A percentile compares a stretch with the other conserved stretches of the same genome.
These are phyloP conservation scores for Rhingia campestris DNA, from an alignment of 2,888 invertebrate species.

Conservation along the genomic window DNA sequence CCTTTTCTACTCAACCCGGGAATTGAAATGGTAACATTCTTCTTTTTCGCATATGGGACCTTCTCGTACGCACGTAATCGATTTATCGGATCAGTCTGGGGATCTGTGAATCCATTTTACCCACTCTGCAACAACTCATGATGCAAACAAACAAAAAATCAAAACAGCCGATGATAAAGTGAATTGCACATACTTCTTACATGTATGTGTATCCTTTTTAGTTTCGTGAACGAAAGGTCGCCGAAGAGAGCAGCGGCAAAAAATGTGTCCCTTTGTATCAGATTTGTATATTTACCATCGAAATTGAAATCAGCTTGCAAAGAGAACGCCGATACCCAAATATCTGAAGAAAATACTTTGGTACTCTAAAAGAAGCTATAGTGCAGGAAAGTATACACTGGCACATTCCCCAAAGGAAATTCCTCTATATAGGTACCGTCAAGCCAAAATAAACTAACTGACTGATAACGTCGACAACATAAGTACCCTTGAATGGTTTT, in stretches of 20 bases:
- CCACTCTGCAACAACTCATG: slow-evolving; percentile 18
- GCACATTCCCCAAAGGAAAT: slow-evolving; percentile 19
- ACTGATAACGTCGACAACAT: slow-evolving; percentile 56
- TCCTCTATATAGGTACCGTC: slow-evolving; percentile 15
- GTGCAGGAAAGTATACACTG: slow-evolving; percentile 10
- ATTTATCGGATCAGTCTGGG: slow-evolving; percentile 57
- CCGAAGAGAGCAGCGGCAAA: slow-evolving; percentile 3
- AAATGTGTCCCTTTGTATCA: slow-evolving; percentile 26
- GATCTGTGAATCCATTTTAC: slow-evolving; percentile 35
- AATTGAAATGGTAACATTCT: no score
- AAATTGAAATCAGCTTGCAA: slow-evolving; percentile 51
- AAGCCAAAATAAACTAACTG: slow-evolving; percentile 41
- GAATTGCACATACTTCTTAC: slow-evolving; percentile 2
- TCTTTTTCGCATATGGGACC: slow-evolving; percentile 7
- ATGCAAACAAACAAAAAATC: slow-evolving; percentile 1
- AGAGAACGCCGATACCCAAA: slow-evolving; percentile 43
- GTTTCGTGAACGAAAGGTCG: slow-evolving; percentile 44
- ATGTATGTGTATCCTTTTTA: slow-evolving; percentile 11
- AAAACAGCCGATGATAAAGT: slow-evolving; percentile 32
- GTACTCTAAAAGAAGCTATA: slow-evolving; percentile 5
- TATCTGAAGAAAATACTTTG: slow-evolving; percentile 23
- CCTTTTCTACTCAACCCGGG: no score
- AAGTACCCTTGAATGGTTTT: slow-evolving; percentile 50
- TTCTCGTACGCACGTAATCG: slow-evolving; percentile 49
- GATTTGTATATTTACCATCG: slow-evolving; percentile 32